phyloP scores from a whole-genome alignment of 2,113 vertebrate genomes.

The Macquaria ambigua region DNA sequence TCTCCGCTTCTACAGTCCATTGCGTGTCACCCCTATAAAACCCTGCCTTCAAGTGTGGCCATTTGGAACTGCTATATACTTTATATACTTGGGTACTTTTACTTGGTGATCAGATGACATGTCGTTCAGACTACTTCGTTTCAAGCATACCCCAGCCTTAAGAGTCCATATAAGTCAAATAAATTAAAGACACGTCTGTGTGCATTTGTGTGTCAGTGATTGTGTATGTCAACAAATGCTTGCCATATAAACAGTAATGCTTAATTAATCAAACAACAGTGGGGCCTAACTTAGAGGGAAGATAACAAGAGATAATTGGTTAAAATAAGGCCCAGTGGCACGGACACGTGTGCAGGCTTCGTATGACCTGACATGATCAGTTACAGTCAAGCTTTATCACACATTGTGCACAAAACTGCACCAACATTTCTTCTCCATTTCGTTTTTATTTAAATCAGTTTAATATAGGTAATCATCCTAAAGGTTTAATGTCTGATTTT shows the following conservation, averaged over 20 bases:
- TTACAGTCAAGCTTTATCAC: slow-evolving; percentile 20
- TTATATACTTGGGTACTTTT: neutral
- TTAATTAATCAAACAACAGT: slow-evolving; percentile 34
- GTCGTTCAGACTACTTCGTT: neutral
- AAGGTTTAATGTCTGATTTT: neutral
- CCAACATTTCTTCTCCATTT: no score
- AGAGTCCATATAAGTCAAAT: neutral
- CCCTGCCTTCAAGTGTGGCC: neutral
- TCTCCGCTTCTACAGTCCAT: neutral
- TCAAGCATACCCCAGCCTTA: neutral
- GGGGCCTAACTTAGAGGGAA: slow-evolving; percentile 9
- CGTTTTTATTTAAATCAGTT: neutral
- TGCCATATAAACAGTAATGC: slow-evolving; percentile 13
- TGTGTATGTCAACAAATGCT: slow-evolving; percentile 38
- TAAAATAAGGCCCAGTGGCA: slow-evolving; percentile 44
- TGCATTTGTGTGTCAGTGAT: neutral
- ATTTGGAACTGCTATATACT: neutral
- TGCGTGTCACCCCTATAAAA: neutral
- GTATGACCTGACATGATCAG: neutral
- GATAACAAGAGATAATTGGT: slow-evolving; percentile 53
- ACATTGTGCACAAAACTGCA: neutral
- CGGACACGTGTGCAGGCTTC: slow-evolving; percentile 18
- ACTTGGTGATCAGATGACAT: neutral
- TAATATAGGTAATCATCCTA: neutral
- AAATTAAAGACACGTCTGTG: neutral